A percentile compares a stretch with the other conserved stretches of the same genome.
Conservation (phyloP, 2,113 vertebrate species). For the Pogonocichla stellata region DNA sequence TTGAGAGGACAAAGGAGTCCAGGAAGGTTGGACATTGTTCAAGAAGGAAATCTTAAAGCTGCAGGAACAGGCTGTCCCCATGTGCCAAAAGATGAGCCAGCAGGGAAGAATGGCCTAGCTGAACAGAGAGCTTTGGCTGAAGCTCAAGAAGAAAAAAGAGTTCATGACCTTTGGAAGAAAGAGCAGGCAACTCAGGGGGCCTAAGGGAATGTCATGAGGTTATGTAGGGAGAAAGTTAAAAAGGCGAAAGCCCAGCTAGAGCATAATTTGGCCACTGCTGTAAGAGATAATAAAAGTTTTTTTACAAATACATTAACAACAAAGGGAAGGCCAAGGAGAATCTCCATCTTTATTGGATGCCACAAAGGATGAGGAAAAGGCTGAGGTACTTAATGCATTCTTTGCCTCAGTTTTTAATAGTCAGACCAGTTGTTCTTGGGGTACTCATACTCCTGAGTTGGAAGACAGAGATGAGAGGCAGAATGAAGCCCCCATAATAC, state of each 20-base stretch:
- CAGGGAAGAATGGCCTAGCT: background rate
- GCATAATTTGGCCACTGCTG: background rate
- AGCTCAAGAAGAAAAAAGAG: background rate
- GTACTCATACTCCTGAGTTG: background rate
- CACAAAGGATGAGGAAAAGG: background rate
- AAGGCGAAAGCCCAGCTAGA: background rate
- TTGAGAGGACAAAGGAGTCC: background rate
- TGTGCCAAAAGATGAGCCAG: background rate
- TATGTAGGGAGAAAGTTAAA: background rate
- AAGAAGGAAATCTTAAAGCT: background rate
- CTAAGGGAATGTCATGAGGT: background rate
- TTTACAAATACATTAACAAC: background rate
- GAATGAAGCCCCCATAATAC: background rate
- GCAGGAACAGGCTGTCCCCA: background rate
- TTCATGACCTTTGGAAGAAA: background rate
- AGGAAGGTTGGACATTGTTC: background rate
- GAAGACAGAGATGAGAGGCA: background rate
- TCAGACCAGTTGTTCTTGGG: background rate
- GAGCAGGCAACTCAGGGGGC: background rate
- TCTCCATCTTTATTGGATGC: background rate
- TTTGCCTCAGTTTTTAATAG: background rate
- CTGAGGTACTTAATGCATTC: background rate
- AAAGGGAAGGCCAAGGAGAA: background rate
- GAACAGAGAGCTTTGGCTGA: background rate
- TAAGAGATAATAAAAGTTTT: background rate